A percentile compares a stretch with the other conserved stretches of the same genome.
Evolutionary conservation across 2,797 vertebrate species (phyloP).

Genomic region (Protonibea diacanthus): DNA sequence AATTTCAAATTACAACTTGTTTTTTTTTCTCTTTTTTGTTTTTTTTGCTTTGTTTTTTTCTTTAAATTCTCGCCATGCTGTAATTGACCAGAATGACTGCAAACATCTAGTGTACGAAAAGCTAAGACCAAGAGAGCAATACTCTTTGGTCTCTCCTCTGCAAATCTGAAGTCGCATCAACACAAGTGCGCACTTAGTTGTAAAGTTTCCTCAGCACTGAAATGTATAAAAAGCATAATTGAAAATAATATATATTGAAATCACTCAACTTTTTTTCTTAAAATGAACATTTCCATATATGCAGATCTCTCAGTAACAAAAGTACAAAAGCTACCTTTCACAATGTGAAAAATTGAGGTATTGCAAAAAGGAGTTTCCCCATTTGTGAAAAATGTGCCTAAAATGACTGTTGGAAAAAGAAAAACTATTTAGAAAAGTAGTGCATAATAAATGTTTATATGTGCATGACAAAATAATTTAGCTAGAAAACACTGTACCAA

Average conservation of each 20-base stretch:
- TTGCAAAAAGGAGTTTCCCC: slow-evolving; percentile 99
- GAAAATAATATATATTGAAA: slow-evolving; percentile 99
- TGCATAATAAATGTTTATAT: slow-evolving; percentile 99
- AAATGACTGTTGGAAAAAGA: slow-evolving; percentile 99
- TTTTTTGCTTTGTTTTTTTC: slow-evolving; percentile 28
- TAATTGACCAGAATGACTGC: slow-evolving; percentile 77
- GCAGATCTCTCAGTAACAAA: slow-evolving; percentile 99
- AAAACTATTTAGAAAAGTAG: slow-evolving; percentile 99
- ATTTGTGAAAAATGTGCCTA: slow-evolving; percentile 99
- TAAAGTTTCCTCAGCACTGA: slow-evolving; percentile 99
- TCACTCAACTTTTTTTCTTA: slow-evolving; percentile 94
- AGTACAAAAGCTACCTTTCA: slow-evolving; percentile 99
- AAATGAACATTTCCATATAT: slow-evolving; percentile 99
- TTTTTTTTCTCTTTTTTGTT: slow-evolving; percentile 39
- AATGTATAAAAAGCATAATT: slow-evolving; percentile 99
- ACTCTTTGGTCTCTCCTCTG: slow-evolving; percentile 96
- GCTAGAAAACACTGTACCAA: slow-evolving; percentile 99
- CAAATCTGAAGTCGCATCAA: slow-evolving; percentile 96
- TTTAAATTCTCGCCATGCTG: slow-evolving; percentile 84
- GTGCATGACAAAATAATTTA: slow-evolving; percentile 99
- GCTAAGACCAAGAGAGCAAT: slow-evolving; percentile 92
- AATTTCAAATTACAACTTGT: slow-evolving; percentile 79
- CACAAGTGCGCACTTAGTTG: slow-evolving; percentile 98
- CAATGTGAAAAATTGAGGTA: slow-evolving; percentile 99
- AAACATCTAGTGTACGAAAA: slow-evolving; percentile 90